Evolutionary conservation across 2,797 vertebrate species (phyloP).

Genomic region (Neoniphon sammara): DNA sequence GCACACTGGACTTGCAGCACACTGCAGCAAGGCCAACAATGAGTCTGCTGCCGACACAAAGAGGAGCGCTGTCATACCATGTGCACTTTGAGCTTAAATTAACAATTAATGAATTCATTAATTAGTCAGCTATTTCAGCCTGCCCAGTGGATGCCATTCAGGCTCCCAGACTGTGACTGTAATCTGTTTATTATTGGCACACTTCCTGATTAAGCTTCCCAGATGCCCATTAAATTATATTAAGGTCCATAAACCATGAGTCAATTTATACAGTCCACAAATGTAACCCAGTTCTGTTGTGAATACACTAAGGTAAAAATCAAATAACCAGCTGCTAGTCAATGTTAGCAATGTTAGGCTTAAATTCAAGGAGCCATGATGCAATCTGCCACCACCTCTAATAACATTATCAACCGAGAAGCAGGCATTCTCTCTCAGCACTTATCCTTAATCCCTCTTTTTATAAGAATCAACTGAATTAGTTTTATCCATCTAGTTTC

Average conservation of each 20-base stretch:
- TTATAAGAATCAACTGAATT: not conserved
- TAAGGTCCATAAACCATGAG: constrained; percentile 53
- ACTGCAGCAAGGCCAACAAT: constrained; percentile 39
- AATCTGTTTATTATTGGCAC: constrained; percentile 45
- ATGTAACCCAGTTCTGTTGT: constrained; percentile 8
- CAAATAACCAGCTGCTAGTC: not conserved
- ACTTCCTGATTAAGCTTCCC: constrained; percentile 48
- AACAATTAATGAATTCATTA: constrained; percentile 57
- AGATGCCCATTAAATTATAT: constrained; percentile 50
- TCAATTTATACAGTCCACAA: constrained; percentile 7
- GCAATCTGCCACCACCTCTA: not conserved
- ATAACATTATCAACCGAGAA: not conserved
- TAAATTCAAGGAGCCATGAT: not conserved
- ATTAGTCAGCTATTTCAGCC: constrained; percentile 52
- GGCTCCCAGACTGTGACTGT: constrained; percentile 32
- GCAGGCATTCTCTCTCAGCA: not conserved
- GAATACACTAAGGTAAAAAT: constrained; percentile 15
- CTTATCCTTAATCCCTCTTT: not conserved
- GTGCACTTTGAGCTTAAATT: constrained; percentile 31
- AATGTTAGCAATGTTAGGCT: not conserved
- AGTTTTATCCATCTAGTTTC: not conserved
- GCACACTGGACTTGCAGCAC: constrained; percentile 39
- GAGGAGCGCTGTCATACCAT: constrained; percentile 21
- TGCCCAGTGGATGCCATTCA: constrained; percentile 32
- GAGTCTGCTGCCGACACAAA: constrained; percentile 28